phyloP scores from a whole-genome alignment of 2,888 invertebrate species.

The Sphaerophoria rueppellii region DNA sequence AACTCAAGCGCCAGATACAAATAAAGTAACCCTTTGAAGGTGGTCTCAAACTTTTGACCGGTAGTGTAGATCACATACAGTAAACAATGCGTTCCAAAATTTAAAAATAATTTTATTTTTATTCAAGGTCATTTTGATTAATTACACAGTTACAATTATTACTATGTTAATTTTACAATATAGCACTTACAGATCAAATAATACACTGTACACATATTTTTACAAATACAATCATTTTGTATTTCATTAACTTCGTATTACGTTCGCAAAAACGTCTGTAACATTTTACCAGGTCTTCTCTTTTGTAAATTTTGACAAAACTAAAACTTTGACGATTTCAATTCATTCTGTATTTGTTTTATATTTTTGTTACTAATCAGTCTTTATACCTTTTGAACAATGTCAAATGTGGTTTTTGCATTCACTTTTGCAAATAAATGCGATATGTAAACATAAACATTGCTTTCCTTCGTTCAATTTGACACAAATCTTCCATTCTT shows the following conservation, averaged over 20 bases:
- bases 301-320: constrained; percentile 1
- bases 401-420: constrained; percentile 4
- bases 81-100: constrained; percentile 20
- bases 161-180: constrained; percentile 39
- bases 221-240: constrained; percentile 46
- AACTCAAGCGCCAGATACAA: too few relatives aligned
- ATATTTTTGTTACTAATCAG: constrained; percentile 64
- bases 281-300: constrained; percentile 15
- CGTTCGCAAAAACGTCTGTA: background rate
- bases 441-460: constrained; percentile 6
- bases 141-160: constrained; percentile 64
- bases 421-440: constrained; percentile 43
- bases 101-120: constrained; percentile 63
- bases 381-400: constrained; percentile 58
- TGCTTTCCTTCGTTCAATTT: constrained; percentile 45
- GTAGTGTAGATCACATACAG: too few relatives aligned
- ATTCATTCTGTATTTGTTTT: constrained; percentile 21
- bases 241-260: constrained; percentile 24
- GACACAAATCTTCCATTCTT: constrained; percentile 48
- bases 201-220: constrained; percentile 70
- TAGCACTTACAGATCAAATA: constrained; percentile 64
- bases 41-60: too few relatives aligned
- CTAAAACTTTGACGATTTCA: constrained; percentile 11
- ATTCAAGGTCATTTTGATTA: constrained; percentile 45
- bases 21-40: too few relatives aligned